Conservation (phyloP, 2,888 invertebrate genomes). For the Anthophora plumipes region DNA sequence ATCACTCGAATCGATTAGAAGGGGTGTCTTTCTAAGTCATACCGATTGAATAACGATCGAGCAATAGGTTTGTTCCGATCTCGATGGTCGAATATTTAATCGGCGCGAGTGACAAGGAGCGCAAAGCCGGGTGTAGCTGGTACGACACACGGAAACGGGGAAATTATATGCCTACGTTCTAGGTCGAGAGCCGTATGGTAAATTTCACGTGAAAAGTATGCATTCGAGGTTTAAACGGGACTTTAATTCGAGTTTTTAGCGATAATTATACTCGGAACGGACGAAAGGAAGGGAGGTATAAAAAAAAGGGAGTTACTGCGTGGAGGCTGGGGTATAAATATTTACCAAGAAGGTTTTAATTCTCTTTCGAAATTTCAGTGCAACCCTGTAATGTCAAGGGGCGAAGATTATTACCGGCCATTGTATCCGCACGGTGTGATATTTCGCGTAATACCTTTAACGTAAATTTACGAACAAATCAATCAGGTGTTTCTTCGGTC, state of each 20-base stretch:
- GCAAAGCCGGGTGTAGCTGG: not conserved
- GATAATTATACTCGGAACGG: constrained; percentile 8
- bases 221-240: constrained; percentile 6
- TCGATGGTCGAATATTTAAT: too few relatives aligned
- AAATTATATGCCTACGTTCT: constrained; percentile 7
- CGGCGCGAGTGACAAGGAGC: not conserved
- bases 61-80: too few relatives aligned
- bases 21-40: too few relatives aligned
- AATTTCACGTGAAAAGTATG: not conserved
- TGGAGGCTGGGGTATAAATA: constrained; percentile 7
- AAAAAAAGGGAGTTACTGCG: not conserved
- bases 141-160: not conserved
- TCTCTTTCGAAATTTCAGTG: not conserved
- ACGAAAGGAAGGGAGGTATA: not conserved
- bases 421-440: not conserved
- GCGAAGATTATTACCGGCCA: not conserved
- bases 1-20: not conserved
- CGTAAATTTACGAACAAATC: constrained; percentile 3
- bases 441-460: not conserved
- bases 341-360: constrained; percentile 5
- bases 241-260: constrained; percentile 9
- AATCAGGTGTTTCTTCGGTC: not conserved
- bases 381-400: not conserved
- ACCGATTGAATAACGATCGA: too few relatives aligned
- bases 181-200: not conserved